Conservation (phyloP, 2,113 vertebrate genomes). For the Pipra filicauda region DNA sequence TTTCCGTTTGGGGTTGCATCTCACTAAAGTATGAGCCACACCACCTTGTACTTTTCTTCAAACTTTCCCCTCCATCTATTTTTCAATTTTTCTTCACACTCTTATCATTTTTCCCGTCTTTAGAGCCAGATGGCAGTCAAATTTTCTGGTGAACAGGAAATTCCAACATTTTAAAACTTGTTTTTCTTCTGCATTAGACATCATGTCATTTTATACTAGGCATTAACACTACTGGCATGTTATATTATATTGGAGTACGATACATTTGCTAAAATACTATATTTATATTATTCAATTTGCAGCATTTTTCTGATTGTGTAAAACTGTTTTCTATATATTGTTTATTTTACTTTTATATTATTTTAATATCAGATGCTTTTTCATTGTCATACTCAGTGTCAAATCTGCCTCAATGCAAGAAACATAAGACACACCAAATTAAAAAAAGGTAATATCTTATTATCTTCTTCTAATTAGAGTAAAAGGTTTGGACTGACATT, state of each 20-base stretch:
- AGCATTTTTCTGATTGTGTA: background rate
- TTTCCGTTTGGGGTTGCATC: background rate
- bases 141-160: constrained; percentile 16
- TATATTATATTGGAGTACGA: background rate
- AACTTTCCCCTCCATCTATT: background rate
- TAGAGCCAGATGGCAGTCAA: background rate
- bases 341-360: background rate
- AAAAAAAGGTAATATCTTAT: background rate
- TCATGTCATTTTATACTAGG: constrained; percentile 17
- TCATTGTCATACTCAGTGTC: background rate
- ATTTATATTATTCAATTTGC: background rate
- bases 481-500: background rate
- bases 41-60: background rate
- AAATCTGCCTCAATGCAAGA: background rate
- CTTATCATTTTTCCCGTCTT: background rate
- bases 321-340: background rate
- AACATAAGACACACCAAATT: background rate
- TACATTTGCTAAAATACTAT: background rate
- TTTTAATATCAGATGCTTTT: background rate
- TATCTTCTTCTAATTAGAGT: background rate
- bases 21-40: background rate
- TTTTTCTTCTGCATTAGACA: constrained; percentile 35
- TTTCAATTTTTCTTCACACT: background rate
- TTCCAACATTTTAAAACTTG: constrained; percentile 21
- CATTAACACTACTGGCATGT: background rate